Conservation (phyloP, 1,140 invertebrate species). For the Drosophila kohkoa region DNA sequence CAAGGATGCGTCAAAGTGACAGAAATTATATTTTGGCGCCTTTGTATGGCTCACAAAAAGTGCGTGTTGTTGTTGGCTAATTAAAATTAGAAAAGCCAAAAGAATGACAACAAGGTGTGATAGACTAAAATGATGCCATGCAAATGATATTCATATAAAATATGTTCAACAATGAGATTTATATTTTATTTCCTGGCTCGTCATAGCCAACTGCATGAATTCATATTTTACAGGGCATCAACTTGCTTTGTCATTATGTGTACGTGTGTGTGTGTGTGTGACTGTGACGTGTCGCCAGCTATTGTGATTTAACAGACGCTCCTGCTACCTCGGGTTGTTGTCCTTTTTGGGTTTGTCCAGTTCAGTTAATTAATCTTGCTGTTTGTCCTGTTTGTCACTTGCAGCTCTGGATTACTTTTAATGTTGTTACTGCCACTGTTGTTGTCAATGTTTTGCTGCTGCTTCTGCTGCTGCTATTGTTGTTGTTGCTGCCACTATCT, state of each 20-base stretch:
- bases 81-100: conserved; percentile 70
- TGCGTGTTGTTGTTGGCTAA: conserved; percentile 55
- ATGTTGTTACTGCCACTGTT: conserved; percentile 27
- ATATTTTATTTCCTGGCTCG: no score
- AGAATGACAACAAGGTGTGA: conserved; percentile 4
- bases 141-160: neutral
- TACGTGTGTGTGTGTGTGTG: conserved; percentile 7
- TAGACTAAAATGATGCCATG: neutral
- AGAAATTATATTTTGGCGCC: conserved; percentile 44
- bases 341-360: conserved; percentile 43
- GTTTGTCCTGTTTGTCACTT: conserved; percentile 65
- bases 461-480: conserved; percentile 10
- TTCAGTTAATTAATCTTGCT: conserved; percentile 75
- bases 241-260: neutral
- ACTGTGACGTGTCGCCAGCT: conserved; percentile 17
- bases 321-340: conserved; percentile 1
- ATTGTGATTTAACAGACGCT: conserved; percentile 33
- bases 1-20: conserved; percentile 33
- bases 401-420: conserved; percentile 55
- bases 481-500: conserved; percentile 11
- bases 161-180: no score
- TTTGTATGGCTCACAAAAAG: neutral
- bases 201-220: neutral
- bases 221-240: conserved; percentile 8
- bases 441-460: conserved; percentile 3